phyloP scores from a whole-genome alignment of 2,888 invertebrate genomes.

The Brachyptera risi region DNA sequence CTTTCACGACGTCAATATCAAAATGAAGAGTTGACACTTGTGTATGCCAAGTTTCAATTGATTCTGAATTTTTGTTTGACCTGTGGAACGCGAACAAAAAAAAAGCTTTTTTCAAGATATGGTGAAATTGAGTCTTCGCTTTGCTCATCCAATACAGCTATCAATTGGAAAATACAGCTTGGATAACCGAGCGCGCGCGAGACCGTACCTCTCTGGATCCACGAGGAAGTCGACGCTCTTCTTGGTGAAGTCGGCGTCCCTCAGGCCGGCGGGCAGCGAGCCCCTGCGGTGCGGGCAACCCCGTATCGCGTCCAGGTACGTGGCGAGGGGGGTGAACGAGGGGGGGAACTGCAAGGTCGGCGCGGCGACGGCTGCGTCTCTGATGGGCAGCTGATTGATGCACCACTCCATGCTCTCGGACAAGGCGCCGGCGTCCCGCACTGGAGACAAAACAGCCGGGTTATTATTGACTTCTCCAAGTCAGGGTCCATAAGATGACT shows the following conservation, averaged over 20 bases:
- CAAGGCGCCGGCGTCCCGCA: neutral
- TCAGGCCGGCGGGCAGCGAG: constrained; percentile 34
- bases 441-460: constrained; percentile 34
- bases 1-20: too few species aligned
- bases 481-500: too few species aligned
- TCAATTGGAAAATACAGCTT: too few species aligned
- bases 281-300: constrained; percentile 32
- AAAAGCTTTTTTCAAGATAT: too few species aligned
- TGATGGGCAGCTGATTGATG: constrained; percentile 27
- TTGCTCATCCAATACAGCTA: neutral
- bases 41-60: too few species aligned
- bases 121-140: too few species aligned
- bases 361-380: constrained; percentile 35
- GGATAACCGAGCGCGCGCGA: too few species aligned
- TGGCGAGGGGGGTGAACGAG: constrained; percentile 41
- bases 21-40: too few species aligned
- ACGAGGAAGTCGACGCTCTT: constrained; percentile 41
- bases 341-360: constrained; percentile 38
- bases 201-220: constrained; percentile 40
- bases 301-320: constrained; percentile 37
- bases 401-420: constrained; percentile 34
- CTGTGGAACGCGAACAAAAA: too few species aligned
- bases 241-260: constrained; percentile 38
- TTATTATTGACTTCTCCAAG: too few species aligned
- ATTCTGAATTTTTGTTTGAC: too few species aligned